A percentile compares a stretch with the other conserved stretches of the same genome.
Evolutionary conservation across 2,113 vertebrate genomes (phyloP).

Genomic region (Caranx ignobilis): DNA sequence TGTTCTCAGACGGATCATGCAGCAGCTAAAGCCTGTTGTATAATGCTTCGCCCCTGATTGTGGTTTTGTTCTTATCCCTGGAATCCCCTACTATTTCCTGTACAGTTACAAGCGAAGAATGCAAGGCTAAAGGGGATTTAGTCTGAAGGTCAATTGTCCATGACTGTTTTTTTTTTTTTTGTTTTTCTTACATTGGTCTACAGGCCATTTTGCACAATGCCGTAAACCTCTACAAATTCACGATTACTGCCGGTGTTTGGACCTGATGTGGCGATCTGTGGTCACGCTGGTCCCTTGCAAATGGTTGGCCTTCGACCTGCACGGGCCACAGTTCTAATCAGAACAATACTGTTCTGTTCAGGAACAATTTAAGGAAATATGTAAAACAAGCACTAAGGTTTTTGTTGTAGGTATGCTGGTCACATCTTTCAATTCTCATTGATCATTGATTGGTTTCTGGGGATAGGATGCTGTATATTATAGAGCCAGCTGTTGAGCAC

Average conservation of each 20-base stretch:
- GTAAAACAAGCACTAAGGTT: not conserved
- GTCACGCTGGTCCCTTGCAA: not conserved
- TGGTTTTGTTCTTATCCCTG: no score
- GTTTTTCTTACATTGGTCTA: no score
- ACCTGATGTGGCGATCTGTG: not conserved
- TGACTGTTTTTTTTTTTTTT: no score
- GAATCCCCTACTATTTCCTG: no score
- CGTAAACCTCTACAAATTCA: not conserved
- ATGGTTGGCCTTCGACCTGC: slow-evolving; percentile 11
- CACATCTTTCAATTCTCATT: no score
- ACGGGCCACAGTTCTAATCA: slow-evolving; percentile 31
- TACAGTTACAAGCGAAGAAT: no score
- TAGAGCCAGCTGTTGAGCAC: not conserved
- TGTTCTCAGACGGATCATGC: not conserved
- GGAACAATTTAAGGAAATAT: slow-evolving; percentile 11
- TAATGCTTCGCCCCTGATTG: not conserved
- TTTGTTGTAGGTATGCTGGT: not conserved
- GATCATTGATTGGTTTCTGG: no score
- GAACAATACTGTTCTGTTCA: slow-evolving; percentile 28
- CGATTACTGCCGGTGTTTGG: no score
- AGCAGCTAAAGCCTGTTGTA: not conserved
- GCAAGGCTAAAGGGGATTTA: no score
- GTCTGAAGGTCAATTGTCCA: no score
- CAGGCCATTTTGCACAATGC: no score
- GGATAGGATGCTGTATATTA: not conserved